Base-by-base conservation (phyloP, 2,888 invertebrate species). In the Cybosia mesomella region DNA sequence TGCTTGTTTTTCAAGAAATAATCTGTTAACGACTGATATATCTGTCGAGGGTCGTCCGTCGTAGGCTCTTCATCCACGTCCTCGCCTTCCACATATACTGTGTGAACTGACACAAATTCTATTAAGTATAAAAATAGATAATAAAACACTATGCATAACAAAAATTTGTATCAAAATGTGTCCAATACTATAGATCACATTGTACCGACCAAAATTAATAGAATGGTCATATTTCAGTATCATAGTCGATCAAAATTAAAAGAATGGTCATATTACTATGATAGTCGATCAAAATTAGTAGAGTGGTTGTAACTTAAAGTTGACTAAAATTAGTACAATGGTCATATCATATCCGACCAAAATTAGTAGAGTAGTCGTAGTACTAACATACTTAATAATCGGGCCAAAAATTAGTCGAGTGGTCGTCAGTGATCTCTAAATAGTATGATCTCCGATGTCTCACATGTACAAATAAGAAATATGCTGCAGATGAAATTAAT, bases 11-110 rank as follows among this genome's bases (percentile, higher is more conserved):
- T 22, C 13, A 36, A 21, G 39, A 39, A 24, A 55, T 11, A 24
- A 39, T 36, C 36, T 59, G 10, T 59, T 59, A 24, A 13, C 8
- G 22, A 24, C 59, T 39, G 59, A 59, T 59, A 59, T 59, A 39
- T 59, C 59, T 11, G 18, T 39, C 59, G 59, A 59, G 36, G 9
- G 22, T 15, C 36, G 36, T 59, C 9, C 21, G 58, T 39, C 21
- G 58, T 58, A 22, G 15, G 15, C 22, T 49, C n/a, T 49, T 49
- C 49, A n/a, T 49, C 39, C 18, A 24, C 15, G 22, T 24, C 39
- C 34, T 36, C 34, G 21, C 21, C 49, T 21, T 34, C 39, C 59
- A 59, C 59, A 59, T 34, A 59, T 9, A 18, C 22, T 59, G 4
- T 24, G 15, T 39, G 3, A 39, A 21, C 34, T 49, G 49, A 49